Evolutionary conservation across 2,888 invertebrate species (phyloP), one percentile per base, ranked within the genome.

Genomic region (Amphipoea oculea): DNA sequence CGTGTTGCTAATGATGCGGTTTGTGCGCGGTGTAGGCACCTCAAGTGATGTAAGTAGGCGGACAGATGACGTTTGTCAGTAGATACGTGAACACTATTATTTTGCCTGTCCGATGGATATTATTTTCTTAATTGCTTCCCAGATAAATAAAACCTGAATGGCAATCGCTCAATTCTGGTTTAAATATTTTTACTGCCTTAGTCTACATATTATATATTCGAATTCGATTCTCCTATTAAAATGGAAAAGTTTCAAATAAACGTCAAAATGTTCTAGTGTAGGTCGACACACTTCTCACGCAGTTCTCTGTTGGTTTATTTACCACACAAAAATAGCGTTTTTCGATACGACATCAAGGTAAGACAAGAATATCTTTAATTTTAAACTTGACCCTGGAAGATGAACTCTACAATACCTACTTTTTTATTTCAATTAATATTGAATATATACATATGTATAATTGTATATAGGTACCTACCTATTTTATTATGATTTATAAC

Each of bases 41-140:
- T 29, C 29, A 29, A 1, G 29, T 29, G 29, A 29, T 29, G 29
- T 1, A n/a, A n/a, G 78, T 86, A 81, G 88, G 89, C 79, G 86
- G 83, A 87, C 74, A 84, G 51, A 57, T 77, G 54, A 83, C 36
- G 66, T 78, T 72, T 72, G 45, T 68, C 72, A 69, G 14, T 63
- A 70, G 0, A 9, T 54, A 12, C 23, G 9, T 63, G 40, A 65
- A 54, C n/a, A 65, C 51, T 74, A 72, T 74, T 73, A 84, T 78
- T 74, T 63, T 42, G 57, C 62, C 2, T 48, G n/a, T 57, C 7
- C 11, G 42, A 72, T 40, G 1, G 14, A 51, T 57, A 23, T 48
- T 77, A 4, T 84, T 81, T 81, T 68, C 65, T 42, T 81, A 29
- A 54, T 62, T 51, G 45, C 40, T 62, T 36, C 57, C 23, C 17